Evolutionary conservation across 37 sponge, comb jelly and placozoan genomes (phyloP), one percentile per base, ranked within the genome.

Genomic region (Aplysina aerophoba): DNA sequence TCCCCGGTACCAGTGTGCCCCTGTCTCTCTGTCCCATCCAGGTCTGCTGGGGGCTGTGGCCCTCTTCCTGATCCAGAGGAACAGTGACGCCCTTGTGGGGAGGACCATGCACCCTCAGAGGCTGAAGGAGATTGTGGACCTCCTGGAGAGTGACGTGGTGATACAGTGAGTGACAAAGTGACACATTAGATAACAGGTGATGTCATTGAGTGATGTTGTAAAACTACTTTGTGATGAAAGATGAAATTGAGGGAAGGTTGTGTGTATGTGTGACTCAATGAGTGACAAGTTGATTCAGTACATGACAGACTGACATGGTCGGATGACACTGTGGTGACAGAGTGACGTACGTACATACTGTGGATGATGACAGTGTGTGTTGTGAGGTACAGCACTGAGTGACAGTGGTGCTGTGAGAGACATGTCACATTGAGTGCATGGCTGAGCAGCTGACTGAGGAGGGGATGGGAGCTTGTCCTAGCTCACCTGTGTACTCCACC

Each of bases 31-130:
- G 13, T 41, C 21, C 21, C 11, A 11, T 71, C 54, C 54, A 95
- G 96, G 93, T 54, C 56, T 99, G 81, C 84, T 99, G 34, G 99
- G 99, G 17, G 80, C 86, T 21, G 94, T 97, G 67, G 99, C 99
- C 4, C 59, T 96, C 74, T 99, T 99, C 87, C 92, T 99, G 61
- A 93, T 99, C 14, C 81, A 92, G 28, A 88, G 99, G 36, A 99
- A 99, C 57, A 93, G 93, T 71, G 97, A 90, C 84, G 94, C 96
- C 41, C 79, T 99, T 17, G 96, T 99, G 37, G 99, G 99, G 71
- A 91, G 96, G 67, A 90, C 92, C 8, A 96, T 96, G 27, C 94
- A 91, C 25, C 81, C 85, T 25, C 84, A 91, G 36, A 61, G 85
- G 20, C 81, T 96, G 55, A 87, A 88, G 74, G 79, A 89, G 67